These are phyloP conservation scores for Cetonia aurata DNA, from an alignment of 2,888 invertebrate species.

Conservation along the genomic window DNA sequence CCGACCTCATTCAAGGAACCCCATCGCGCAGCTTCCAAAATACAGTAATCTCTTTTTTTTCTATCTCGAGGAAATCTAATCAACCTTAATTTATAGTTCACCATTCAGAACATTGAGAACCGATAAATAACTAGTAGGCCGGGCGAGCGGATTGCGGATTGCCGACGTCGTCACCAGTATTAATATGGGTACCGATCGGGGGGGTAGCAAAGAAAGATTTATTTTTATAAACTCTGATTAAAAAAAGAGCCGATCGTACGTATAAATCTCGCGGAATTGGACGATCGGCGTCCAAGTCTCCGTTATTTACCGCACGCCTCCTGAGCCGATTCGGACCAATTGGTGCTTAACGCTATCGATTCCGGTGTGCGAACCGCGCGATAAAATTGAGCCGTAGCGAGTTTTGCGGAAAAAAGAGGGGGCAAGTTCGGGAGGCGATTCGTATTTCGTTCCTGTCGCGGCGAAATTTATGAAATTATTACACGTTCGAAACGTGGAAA, in stretches of 20 bases:
- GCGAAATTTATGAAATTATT: constrained; percentile 6
- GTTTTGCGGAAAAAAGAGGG: not conserved
- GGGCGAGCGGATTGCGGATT: not conserved
- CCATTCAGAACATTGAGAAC: too few species aligned
- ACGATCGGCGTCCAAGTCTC: constrained; percentile 58
- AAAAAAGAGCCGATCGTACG: constrained; percentile 50
- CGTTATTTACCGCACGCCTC: constrained; percentile 61
- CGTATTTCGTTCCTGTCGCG: not conserved
- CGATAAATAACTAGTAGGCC: too few species aligned
- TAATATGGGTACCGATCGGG: not conserved
- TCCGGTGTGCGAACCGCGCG: constrained; percentile 48
- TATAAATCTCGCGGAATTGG: constrained; percentile 59
- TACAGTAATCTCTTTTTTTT: too few species aligned
- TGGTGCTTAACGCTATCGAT: constrained; percentile 56
- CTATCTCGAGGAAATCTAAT: too few species aligned
- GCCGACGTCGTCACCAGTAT: not conserved
- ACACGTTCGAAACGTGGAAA: not conserved
- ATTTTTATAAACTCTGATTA: constrained; percentile 53
- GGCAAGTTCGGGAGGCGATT: not conserved
- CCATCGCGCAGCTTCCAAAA: too few species aligned
- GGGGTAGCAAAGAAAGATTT: constrained; percentile 26
- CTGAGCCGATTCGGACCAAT: constrained; percentile 61
- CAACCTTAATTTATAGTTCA: too few species aligned
- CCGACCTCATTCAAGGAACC: too few species aligned
- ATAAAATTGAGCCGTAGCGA: constrained; percentile 26